A percentile compares a stretch with the other conserved stretches of the same genome.
Conservation (phyloP, 2,888 invertebrate species). For the Machimus rusticus region DNA sequence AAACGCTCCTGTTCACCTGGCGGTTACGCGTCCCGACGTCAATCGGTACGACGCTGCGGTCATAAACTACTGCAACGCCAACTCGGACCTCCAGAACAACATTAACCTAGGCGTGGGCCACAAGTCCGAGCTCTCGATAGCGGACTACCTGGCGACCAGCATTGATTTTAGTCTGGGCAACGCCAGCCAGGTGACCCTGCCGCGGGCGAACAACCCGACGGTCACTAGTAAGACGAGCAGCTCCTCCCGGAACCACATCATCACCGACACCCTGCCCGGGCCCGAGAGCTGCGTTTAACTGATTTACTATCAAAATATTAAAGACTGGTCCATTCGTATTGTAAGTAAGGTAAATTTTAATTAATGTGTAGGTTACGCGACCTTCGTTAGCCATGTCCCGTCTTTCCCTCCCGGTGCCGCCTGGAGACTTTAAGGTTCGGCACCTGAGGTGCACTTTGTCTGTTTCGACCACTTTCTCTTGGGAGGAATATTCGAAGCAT, state of each 20-base stretch:
- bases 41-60: conserved; percentile 41
- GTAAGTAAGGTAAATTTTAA: conserved; percentile 25
- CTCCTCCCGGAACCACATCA: conserved; percentile 75
- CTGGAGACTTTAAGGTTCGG: not conserved
- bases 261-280: conserved; percentile 85
- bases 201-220: conserved; percentile 45
- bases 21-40: not conserved
- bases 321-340: conserved; percentile 47
- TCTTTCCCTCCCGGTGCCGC: not conserved
- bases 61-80: conserved; percentile 40
- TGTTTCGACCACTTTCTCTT: not conserved
- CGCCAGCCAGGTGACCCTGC: conserved; percentile 44
- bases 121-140: conserved; percentile 53
- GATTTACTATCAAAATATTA: conserved; percentile 31
- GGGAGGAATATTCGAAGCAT: not conserved
- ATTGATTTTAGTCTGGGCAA: conserved; percentile 50
- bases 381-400: conserved; percentile 5
- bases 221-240: conserved; percentile 57
- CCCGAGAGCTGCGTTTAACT: conserved; percentile 87
- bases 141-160: conserved; percentile 49
- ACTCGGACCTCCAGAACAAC: conserved; percentile 44
- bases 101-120: conserved; percentile 37
- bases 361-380: conserved; percentile 14
- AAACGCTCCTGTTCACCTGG: conserved; percentile 44
- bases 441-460: not conserved